phyloP scores from a whole-genome alignment of 2,888 invertebrate genomes.

The Odontothrips loti region DNA sequence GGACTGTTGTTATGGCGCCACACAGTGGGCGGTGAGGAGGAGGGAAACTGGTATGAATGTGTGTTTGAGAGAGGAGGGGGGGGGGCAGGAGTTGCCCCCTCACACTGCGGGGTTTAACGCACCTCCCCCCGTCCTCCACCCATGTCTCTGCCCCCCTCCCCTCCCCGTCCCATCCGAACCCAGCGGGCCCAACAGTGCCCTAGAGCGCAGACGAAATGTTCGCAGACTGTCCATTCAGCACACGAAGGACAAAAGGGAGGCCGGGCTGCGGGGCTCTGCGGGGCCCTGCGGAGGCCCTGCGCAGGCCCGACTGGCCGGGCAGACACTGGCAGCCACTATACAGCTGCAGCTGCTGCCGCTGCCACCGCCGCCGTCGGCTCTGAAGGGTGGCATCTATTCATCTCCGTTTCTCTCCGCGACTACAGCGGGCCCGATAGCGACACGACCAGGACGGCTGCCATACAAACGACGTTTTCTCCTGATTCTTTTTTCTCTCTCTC shows the following conservation, averaged over 20 bases:
- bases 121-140: not conserved
- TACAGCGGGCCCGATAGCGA: not conserved
- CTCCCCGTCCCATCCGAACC: not conserved
- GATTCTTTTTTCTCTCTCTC: too few relatives aligned
- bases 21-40: too few relatives aligned
- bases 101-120: not conserved
- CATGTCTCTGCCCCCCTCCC: not conserved
- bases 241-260: not conserved
- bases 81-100: not conserved
- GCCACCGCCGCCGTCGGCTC: not conserved
- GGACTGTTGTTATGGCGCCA: too few relatives aligned
- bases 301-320: not conserved
- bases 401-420: not conserved
- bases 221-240: constrained; percentile 14
- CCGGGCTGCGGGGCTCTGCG: not conserved
- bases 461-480: too few relatives aligned
- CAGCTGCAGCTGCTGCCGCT: not conserved
- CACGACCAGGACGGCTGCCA: too few relatives aligned
- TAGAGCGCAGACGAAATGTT: constrained; percentile 4
- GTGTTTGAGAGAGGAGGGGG: too few relatives aligned
- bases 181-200: not conserved
- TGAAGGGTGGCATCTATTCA: not conserved
- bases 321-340: not conserved
- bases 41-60: too few relatives aligned
- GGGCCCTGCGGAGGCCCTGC: too few relatives aligned